Evolutionary conservation across 92 coral and sea anemone genomes (phyloP), one percentile per base, ranked within the genome.

Genomic region (Palythoa caribaeorum): DNA sequence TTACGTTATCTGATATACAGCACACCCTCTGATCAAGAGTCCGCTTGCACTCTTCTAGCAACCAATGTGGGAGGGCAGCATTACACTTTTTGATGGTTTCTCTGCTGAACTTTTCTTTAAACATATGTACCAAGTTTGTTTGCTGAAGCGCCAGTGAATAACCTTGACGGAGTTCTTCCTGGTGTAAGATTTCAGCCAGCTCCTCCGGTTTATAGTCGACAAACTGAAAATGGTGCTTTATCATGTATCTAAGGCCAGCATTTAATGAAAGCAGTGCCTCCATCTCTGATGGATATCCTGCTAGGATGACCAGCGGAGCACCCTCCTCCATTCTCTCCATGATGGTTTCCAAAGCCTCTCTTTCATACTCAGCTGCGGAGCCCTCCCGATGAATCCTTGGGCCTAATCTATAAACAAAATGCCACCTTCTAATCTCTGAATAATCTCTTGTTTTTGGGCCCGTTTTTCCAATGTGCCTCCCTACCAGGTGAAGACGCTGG

Each of bases 321-420:
- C 62, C 79, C 38, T 76, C 11, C 79, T 76, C 62, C 79, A 76
- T 48, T 6, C 21, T 50, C n/a, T 75, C 79, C 79, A 75, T 75
- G 7, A 75, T 75, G 13, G 60, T 75, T 17, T 75, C 79, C 38
- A 75, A 2, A 9, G 79, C 79, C 5, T 75, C 60, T 9, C 15
- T 17, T 19, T 60, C 79, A 17, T 50, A 75, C 79, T 1, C 20
- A 17, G 8, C 21, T 50, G 38, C 44, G 8, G n/a, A 28, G 28
- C 28, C 60, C 3, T 54, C 37, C 3, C 3, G 28, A 75, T 5
- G 7, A 20, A 75, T 62, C 9, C 79, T 17, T 75, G 47, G 6
- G 79, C 79, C 8, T 75, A 59, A 75, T 75, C 79, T 1, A 75
- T 15, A 21, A 73, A 73, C 1, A 73, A 5, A 15, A 73, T 19